These are phyloP conservation scores for Drosophila pseudoobscura DNA, from an alignment of 1,140 invertebrate genomes.

Conservation along the genomic window DNA sequence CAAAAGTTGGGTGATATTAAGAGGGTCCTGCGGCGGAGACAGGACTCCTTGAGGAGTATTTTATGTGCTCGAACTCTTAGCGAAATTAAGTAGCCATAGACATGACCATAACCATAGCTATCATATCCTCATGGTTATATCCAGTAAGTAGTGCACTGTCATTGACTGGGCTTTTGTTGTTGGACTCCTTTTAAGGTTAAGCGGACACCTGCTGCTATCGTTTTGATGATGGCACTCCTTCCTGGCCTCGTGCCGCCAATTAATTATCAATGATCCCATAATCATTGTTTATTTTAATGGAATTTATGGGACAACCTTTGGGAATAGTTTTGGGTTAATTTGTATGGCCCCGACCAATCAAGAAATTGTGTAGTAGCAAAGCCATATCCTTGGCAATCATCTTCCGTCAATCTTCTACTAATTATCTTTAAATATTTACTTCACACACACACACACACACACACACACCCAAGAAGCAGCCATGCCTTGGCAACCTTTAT, in stretches of 20 bases:
- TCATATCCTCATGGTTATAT: background rate
- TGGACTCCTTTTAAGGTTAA: constrained; percentile 19
- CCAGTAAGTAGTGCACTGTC: no score
- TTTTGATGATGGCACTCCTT: constrained; percentile 14
- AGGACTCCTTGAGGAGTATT: constrained; percentile 29
- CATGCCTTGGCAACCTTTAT: constrained; percentile 18
- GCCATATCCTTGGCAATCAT: background rate
- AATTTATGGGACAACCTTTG: constrained; percentile 14
- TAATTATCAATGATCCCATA: constrained; percentile 67
- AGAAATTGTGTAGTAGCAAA: background rate
- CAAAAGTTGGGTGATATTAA: constrained; percentile 14
- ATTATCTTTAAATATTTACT: constrained; percentile 72
- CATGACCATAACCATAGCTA: constrained; percentile 24
- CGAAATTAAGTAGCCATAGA: constrained; percentile 68
- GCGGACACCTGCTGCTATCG: constrained; percentile 62
- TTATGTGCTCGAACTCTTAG: constrained; percentile 64
- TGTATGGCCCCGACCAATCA: background rate
- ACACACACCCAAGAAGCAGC: background rate
- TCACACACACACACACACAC: background rate
- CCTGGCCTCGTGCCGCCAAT: constrained; percentile 50
- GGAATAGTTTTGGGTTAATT: constrained; percentile 13
- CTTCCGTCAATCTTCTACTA: constrained; percentile 33
- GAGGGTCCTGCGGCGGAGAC: constrained; percentile 4
- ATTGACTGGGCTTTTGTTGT: background rate
- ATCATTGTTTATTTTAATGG: constrained; percentile 48